phyloP scores from a whole-genome alignment of 2,888 invertebrate genomes.

The Marronus borbonicus region DNA sequence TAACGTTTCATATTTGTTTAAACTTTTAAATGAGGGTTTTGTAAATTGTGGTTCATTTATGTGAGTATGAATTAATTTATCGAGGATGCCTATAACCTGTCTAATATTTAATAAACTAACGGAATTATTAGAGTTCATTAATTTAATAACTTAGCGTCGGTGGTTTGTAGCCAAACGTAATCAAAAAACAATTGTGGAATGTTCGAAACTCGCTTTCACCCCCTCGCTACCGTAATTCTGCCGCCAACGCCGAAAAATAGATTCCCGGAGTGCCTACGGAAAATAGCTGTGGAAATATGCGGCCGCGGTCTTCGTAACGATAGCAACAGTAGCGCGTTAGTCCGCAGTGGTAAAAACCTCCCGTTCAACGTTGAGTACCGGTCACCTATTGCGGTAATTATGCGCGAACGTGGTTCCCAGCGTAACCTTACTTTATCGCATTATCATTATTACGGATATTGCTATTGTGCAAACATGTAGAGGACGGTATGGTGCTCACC shows the following conservation, averaged over 20 bases:
- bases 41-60: too few relatives aligned
- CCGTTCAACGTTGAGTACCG: neutral
- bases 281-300: constrained; percentile 45
- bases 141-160: constrained; percentile 44
- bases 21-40: too few relatives aligned
- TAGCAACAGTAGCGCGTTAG: constrained; percentile 28
- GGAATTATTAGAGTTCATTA: constrained; percentile 37
- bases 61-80: constrained; percentile 24
- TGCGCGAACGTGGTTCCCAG: constrained; percentile 35
- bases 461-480: constrained; percentile 29
- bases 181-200: constrained; percentile 45
- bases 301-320: constrained; percentile 19
- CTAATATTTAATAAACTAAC: constrained; percentile 39
- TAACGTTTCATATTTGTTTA: too few relatives aligned
- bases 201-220: constrained; percentile 36
- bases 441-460: constrained; percentile 34
- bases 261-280: constrained; percentile 20
- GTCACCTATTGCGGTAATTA: constrained; percentile 39
- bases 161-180: constrained; percentile 31
- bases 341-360: constrained; percentile 30
- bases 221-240: constrained; percentile 24
- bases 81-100: neutral
- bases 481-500: neutral
- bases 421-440: constrained; percentile 22
- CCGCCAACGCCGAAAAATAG: constrained; percentile 21